Percentiles rank a stretch among this genome's conserved stretches.
Conservation (phyloP, 2,797 vertebrate species). For the Setipinna tenuifilis region DNA sequence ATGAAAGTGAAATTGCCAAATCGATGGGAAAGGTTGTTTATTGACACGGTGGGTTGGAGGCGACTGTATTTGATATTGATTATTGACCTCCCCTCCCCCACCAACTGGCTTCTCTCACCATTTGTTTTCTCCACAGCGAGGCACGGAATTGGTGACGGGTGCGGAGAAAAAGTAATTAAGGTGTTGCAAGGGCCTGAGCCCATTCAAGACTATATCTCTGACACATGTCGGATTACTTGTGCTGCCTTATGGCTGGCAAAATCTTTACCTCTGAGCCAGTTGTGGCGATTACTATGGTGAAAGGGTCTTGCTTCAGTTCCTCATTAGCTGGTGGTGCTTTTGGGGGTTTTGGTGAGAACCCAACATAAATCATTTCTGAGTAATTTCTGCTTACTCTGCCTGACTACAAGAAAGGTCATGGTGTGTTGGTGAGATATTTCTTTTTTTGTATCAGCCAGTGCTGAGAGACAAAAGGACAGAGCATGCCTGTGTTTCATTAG, state of each 20-base stretch:
- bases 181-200: background rate
- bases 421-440: background rate
- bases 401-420: slow-evolving; percentile 47
- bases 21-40: slow-evolving; percentile 7
- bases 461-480: slow-evolving; percentile 21
- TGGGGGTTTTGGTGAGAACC: slow-evolving; percentile 43
- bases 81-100: slow-evolving; percentile 18
- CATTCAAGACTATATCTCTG: background rate
- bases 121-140: background rate
- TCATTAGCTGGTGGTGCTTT: background rate
- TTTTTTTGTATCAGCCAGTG: slow-evolving; percentile 29
- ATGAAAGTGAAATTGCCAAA: slow-evolving; percentile 7
- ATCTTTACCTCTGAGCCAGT: background rate
- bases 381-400: slow-evolving; percentile 47
- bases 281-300: background rate
- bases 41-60: slow-evolving; percentile 20
- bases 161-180: background rate
- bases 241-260: background rate
- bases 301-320: background rate
- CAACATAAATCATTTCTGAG: slow-evolving; percentile 54
- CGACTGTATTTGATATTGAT: slow-evolving; percentile 1
- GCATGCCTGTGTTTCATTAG: slow-evolving; percentile 35
- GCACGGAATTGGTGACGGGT: background rate
- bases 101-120: slow-evolving; percentile 7
- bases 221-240: background rate